phyloP scores from a whole-genome alignment of 1,140 invertebrate species.

The Idris sp. region DNA sequence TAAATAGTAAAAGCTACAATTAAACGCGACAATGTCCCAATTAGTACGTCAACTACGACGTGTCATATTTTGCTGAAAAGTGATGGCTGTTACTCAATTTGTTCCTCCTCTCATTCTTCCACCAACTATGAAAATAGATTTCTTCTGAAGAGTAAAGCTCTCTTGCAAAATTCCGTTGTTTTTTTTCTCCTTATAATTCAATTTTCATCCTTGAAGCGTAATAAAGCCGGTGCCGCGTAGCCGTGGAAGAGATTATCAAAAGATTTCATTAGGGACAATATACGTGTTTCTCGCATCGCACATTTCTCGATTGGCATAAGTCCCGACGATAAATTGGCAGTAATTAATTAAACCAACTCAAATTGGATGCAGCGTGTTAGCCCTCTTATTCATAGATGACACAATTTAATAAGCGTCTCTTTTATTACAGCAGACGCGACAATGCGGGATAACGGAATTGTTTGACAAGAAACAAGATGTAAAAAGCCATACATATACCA shows the following conservation, averaged over 20 bases:
- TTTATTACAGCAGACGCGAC: slow-evolving; percentile 63
- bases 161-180: slow-evolving; percentile 13
- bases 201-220: slow-evolving; percentile 24
- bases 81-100: slow-evolving; percentile 11
- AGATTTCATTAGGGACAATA: slow-evolving; percentile 62
- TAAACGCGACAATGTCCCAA: slow-evolving; percentile 58
- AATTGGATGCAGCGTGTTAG: slow-evolving; percentile 66
- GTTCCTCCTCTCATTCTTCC: too few relatives aligned
- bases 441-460: slow-evolving; percentile 65
- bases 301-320: slow-evolving; percentile 56
- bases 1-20: slow-evolving; percentile 44
- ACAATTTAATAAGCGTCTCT: slow-evolving; percentile 67
- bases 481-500: slow-evolving; percentile 35
- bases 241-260: slow-evolving; percentile 53
- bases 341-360: slow-evolving; percentile 66
- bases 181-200: slow-evolving; percentile 33
- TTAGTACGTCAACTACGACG: slow-evolving; percentile 24
- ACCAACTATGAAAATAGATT: too few relatives aligned
- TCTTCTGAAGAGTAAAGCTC: too few relatives aligned
- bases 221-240: slow-evolving; percentile 16
- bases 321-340: slow-evolving; percentile 59
- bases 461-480: slow-evolving; percentile 17
- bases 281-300: slow-evolving; percentile 49
- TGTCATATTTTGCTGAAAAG: slow-evolving; percentile 39
- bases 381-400: slow-evolving; percentile 65